Evolutionary conservation across 2,113 vertebrate genomes (phyloP).

Genomic region (rat (Rattus norvegicus)): DNA sequence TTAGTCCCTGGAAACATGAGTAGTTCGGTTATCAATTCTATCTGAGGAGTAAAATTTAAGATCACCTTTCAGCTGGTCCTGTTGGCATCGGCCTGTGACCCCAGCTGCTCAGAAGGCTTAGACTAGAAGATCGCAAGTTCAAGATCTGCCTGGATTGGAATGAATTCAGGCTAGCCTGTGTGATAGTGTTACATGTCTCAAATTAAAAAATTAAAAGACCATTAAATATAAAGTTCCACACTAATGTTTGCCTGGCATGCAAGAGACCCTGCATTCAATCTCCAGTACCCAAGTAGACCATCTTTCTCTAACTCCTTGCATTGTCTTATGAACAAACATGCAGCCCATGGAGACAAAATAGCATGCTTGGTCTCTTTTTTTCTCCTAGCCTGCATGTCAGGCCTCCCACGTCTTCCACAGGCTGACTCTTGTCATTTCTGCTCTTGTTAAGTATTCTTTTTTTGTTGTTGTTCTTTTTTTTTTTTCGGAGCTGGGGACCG

Average conservation of each 20-base stretch:
- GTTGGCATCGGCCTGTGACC: not conserved
- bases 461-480: no score
- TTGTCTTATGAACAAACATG: not conserved
- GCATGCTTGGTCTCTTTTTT: not conserved
- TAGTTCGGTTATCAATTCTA: fast-evolving
- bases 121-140: not conserved
- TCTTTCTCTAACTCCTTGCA: not conserved
- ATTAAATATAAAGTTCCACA: not conserved
- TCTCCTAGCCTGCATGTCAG: not conserved
- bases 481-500: no score
- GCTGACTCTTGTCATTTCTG: slow-evolving; percentile 69
- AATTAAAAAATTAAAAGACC: not conserved
- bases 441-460: slow-evolving; percentile 68
- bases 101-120: not conserved
- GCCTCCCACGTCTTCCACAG: not conserved
- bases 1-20: not conserved
- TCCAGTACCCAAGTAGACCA: not conserved
- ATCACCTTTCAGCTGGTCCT: not conserved
- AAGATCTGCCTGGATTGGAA: not conserved
- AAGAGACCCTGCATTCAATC: not conserved
- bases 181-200: not conserved
- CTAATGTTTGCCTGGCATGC: not conserved
- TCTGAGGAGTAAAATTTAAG: not conserved
- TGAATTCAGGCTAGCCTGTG: not conserved
- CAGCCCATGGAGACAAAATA: fast-evolving